Percentiles rank a stretch among this genome's conserved stretches.
Conservation (phyloP, 2,113 vertebrate genomes). For the Parotia lawesii region DNA sequence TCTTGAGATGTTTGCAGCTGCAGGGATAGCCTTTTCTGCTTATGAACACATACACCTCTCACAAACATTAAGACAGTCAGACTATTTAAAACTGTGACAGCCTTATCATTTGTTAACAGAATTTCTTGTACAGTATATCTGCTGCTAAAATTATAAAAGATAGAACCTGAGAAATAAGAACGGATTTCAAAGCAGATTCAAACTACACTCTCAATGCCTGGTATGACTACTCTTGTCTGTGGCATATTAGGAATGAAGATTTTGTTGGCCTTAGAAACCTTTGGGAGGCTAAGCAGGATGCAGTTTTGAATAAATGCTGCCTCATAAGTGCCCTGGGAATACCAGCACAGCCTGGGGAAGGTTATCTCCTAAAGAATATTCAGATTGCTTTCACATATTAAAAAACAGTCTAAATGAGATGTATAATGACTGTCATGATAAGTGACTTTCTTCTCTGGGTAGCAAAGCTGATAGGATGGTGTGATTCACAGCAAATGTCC, state of each 20-base stretch:
- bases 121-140: not conserved
- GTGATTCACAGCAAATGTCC: not conserved
- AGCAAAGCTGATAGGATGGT: not conserved
- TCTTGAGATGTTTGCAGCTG: not conserved
- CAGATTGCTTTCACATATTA: not conserved
- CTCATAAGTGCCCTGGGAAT: not conserved
- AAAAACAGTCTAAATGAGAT: not conserved
- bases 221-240: not conserved
- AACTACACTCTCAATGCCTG: not conserved
- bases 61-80: not conserved
- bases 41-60: fast-evolving
- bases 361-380: not conserved
- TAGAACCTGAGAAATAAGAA: not conserved
- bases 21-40: not conserved
- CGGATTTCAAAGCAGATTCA: not conserved
- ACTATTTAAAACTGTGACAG: not conserved
- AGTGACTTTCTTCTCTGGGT: not conserved
- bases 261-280: not conserved
- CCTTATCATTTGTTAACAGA: not conserved
- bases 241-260: not conserved
- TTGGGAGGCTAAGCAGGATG: not conserved
- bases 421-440: not conserved
- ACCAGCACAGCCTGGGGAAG: not conserved
- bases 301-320: not conserved
- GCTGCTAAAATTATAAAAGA: not conserved